Evolutionary conservation across 2,113 vertebrate genomes (phyloP), one percentile per base, ranked within the genome.

Genomic region (Micronycteris hirsuta): DNA sequence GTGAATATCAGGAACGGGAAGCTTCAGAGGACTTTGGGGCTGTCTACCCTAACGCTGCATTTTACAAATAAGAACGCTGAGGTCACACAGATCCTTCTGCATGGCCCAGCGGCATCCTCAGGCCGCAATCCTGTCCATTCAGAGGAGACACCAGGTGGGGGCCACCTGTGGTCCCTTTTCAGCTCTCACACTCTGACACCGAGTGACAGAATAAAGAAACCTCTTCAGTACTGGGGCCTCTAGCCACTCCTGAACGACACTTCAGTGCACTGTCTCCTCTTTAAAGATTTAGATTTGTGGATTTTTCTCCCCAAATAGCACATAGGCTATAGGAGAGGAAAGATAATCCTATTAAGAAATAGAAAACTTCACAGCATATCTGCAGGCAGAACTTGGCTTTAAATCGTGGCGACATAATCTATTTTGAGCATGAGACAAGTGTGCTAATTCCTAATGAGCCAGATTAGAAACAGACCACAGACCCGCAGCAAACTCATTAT

Each of bases 401-500:
- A 61, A 85, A 82, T 95, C 91, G 41, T 86, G 86, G 94, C 94
- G 91, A 63, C 74, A 54, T 4, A n/a, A 65, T 97, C 96, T 94
- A 97, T 96, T 96, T 74, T 96, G 96, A 96, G 94, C 85, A 73
- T 12, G 36, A 96, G 92, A 95, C 52, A 28, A 95, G 36, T 86
- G 83, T 61, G 76, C 84, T 96, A 88, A 95, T 94, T 97, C 93
- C 93, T 45, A 73, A 96, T 68, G 94, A 96, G 91, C 88, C 93
- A 91, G 93, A 96, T 96, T 91, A 94, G 81, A 93, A 96, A 80
- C 74, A 97, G 88, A 80, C 91, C 81, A 93, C 89, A 96, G 87
- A 88, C n/a, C 85, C 87, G 80, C 22, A 93, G 97, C 91, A 86
- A 91, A 61, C 77, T 63, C 89, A 43, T 74, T 68, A 85, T 56